Evolutionary conservation across 1,140 invertebrate genomes (phyloP).

Genomic region (Trachelipus rathkii): DNA sequence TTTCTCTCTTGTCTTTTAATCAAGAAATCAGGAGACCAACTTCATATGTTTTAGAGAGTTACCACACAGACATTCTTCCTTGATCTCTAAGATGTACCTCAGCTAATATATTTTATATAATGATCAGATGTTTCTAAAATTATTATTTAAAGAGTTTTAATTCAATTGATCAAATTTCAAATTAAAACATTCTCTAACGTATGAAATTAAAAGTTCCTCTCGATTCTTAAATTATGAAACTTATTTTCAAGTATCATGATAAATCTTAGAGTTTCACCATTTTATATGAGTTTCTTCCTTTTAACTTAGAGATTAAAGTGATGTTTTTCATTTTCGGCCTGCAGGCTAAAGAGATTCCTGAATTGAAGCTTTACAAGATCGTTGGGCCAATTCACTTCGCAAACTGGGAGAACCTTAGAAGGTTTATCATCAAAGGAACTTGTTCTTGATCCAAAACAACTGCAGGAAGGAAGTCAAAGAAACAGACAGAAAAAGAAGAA

Average conservation of each 20-base stretch:
- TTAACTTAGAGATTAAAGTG: not conserved
- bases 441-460: slow-evolving; percentile 52
- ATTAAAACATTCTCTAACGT: too few species aligned
- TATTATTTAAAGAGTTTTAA: too few species aligned
- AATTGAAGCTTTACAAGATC: slow-evolving; percentile 72
- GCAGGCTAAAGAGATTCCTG: slow-evolving; percentile 63
- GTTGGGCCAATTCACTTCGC: slow-evolving; percentile 73
- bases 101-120: slow-evolving; percentile 50
- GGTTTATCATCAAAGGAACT: slow-evolving; percentile 58
- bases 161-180: too few species aligned
- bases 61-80: slow-evolving; percentile 72
- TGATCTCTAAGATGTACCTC: slow-evolving; percentile 64
- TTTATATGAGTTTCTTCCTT: too few species aligned
- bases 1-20: slow-evolving; percentile 58
- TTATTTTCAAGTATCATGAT: too few species aligned
- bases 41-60: slow-evolving; percentile 60
- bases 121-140: too few species aligned
- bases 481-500: not conserved
- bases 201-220: not conserved
- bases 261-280: too few species aligned
- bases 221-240: not conserved
- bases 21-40: slow-evolving; percentile 45
- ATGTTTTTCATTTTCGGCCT: slow-evolving; percentile 27
- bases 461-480: slow-evolving; percentile 34
- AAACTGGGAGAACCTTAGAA: slow-evolving; percentile 61